Conservation (phyloP, 2,797 vertebrate species). For the Xenentodon cancila region DNA sequence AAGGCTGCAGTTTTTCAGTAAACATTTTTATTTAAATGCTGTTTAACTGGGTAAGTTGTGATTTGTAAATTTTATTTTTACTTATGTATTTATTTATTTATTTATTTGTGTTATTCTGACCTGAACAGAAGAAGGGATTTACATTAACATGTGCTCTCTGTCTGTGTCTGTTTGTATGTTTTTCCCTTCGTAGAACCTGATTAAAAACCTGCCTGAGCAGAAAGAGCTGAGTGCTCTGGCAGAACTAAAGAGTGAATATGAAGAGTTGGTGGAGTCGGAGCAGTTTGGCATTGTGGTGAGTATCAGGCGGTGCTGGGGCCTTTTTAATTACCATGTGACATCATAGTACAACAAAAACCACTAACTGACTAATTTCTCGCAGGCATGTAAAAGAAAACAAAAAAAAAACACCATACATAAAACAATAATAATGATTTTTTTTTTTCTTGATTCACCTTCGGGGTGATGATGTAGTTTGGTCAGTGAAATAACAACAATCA, state of each 20-base stretch:
- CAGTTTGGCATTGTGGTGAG: conserved; percentile 98
- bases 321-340: conserved; percentile 18
- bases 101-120: conserved; percentile 42
- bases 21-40: too few relatives aligned
- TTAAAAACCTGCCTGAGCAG: conserved; percentile 97
- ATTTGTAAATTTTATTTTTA: conserved; percentile 16
- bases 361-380: conserved; percentile 34
- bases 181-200: conserved; percentile 87
- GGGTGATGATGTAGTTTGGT: conserved; percentile 9
- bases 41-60: background rate
- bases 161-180: conserved; percentile 41
- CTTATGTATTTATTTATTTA: conserved; percentile 26
- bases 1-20: too few relatives aligned
- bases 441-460: conserved; percentile 11
- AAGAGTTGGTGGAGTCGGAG: conserved; percentile 95
- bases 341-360: conserved; percentile 21
- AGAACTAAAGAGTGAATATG: conserved; percentile 92
- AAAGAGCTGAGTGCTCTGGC: conserved; percentile 92
- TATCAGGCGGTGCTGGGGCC: conserved; percentile 61
- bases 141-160: conserved; percentile 51
- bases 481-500: conserved; percentile 5
- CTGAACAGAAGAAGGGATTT: conserved; percentile 46
- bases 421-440: background rate
- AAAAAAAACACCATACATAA: too few relatives aligned
- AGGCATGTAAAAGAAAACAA: conserved; percentile 6